phyloP scores from a whole-genome alignment of 2,888 invertebrate species.

The Chironomus riparius region DNA sequence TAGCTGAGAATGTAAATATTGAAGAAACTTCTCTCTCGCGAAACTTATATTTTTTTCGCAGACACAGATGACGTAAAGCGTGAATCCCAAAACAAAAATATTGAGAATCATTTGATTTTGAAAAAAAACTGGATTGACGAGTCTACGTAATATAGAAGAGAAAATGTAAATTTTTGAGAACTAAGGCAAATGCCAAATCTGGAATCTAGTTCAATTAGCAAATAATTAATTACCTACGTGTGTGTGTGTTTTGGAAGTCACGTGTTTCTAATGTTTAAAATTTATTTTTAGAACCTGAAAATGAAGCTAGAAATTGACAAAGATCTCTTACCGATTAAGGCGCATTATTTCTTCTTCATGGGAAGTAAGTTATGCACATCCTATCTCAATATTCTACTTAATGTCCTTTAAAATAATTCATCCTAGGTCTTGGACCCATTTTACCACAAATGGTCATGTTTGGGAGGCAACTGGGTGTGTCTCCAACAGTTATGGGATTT shows the following conservation, averaged over 20 bases:
- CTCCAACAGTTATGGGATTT: conserved; percentile 62
- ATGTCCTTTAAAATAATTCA: conserved; percentile 18
- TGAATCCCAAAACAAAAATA: background rate
- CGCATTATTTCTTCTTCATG: conserved; percentile 81
- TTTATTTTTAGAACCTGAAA: background rate
- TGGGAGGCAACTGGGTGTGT: conserved; percentile 68
- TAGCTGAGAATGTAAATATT: background rate
- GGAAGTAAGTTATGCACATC: conserved; percentile 53
- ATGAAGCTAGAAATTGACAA: conserved; percentile 54
- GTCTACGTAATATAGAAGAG: too few relatives aligned
- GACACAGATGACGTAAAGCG: background rate
- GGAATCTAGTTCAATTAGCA: too few relatives aligned
- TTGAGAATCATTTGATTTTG: too few relatives aligned
- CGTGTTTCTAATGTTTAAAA: background rate
- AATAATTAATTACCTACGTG: too few relatives aligned
- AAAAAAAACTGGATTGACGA: too few relatives aligned
- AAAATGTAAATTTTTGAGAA: too few relatives aligned
- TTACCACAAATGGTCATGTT: conserved; percentile 69
- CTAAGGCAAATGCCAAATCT: too few relatives aligned
- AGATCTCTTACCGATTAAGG: conserved; percentile 68
- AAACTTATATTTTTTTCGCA: background rate
- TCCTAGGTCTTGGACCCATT: conserved; percentile 67
- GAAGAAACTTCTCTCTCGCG: background rate
- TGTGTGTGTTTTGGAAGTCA: background rate
- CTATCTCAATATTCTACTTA: too few relatives aligned